Evolutionary conservation across 2,888 invertebrate genomes (phyloP).

Genomic region (Autographa gamma): DNA sequence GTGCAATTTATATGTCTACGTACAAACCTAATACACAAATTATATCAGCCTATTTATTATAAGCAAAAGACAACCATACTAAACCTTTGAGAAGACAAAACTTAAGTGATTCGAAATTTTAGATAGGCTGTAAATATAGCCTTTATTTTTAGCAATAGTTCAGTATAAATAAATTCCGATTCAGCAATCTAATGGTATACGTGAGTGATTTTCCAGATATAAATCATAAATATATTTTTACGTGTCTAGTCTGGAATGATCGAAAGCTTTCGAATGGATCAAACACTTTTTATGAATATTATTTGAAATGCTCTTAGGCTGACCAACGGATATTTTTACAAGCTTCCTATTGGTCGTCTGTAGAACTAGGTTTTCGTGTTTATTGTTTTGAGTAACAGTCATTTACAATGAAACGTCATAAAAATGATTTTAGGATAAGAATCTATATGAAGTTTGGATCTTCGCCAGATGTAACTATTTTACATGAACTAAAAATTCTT

Average conservation of each 20-base stretch:
- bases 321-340: conserved; percentile 6
- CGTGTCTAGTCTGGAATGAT: conserved; percentile 20
- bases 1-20: conserved; percentile 45
- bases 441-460: conserved; percentile 33
- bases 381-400: conserved; percentile 29
- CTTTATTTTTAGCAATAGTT: conserved; percentile 32
- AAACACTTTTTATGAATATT: neutral
- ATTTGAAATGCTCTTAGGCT: conserved; percentile 10
- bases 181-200: conserved; percentile 35
- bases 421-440: conserved; percentile 26
- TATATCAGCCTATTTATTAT: neutral
- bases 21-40: conserved; percentile 1
- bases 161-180: conserved; percentile 49
- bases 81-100: neutral
- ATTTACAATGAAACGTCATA: conserved; percentile 36
- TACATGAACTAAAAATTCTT: conserved; percentile 6
- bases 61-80: neutral
- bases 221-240: conserved; percentile 45
- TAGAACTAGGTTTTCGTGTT: conserved; percentile 28
- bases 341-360: neutral
- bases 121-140: conserved; percentile 25
- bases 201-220: conserved; percentile 43
- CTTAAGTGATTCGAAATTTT: conserved; percentile 6
- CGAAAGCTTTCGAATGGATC: conserved; percentile 18
- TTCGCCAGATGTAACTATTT: conserved; percentile 18